Evolutionary conservation across 2,888 invertebrate genomes (phyloP), one percentile per base, ranked within the genome.

Genomic region (Protodeltote pygarga): DNA sequence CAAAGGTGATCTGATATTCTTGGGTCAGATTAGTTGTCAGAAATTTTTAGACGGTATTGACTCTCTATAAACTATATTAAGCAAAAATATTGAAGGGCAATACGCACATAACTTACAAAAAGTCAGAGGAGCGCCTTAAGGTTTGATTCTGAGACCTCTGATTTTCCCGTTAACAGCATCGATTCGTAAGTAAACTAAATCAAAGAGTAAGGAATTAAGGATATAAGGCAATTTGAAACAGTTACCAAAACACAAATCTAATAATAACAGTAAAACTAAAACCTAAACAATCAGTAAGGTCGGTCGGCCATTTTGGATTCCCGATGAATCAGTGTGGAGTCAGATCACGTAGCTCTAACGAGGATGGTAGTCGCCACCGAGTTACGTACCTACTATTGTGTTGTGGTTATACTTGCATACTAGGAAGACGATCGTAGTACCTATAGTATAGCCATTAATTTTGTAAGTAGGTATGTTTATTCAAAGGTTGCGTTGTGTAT

Each of bases 251-350:
- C 10, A 14, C 55, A 46, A 55, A 3, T 6, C n/a, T 5, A 20
- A 1, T 25, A 8, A 1, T 60, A 59, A 65, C 65, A 65, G 59
- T 65, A 50, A 23, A 10, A 29, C 32, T 39, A 40, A 66, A 45
- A 48, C 35, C 55, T 15, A 50, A 54, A 66, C 50, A 57, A 50
- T 63, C 9, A 32, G 34, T 52, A 58, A 47, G 38, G 57, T 44
- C 46, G 51, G 34, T 46, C 54, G 71, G 83, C 88, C 86, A 85
- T 87, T 69, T 86, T 89, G 70, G 70, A 83, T 80, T 86, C 75
- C 71, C 64, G 80, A 87, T 87, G 85, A 86, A 75, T 83, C 83
- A 81, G 76, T 89, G 80, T 75, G 68, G 72, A 85, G 82, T 85
- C 85, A 60, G 67, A 78, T 77, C 89, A 89, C 89, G 89, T 86